These are phyloP conservation scores for Balaenoptera acutorostrata DNA, from an alignment of 2,113 vertebrate genomes.

Conservation along the genomic window DNA sequence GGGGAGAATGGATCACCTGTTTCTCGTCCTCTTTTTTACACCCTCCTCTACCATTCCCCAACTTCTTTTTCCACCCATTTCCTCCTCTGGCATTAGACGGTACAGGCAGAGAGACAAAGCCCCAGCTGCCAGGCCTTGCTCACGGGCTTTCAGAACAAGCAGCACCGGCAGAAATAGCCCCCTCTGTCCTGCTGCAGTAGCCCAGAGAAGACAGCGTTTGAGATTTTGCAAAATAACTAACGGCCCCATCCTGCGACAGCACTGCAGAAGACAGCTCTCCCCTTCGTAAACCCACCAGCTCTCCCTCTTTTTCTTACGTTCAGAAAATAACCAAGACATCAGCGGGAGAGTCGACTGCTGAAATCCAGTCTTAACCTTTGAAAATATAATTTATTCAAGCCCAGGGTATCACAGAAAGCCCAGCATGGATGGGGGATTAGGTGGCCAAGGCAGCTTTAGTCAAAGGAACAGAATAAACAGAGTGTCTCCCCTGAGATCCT, in stretches of 20 bases:
- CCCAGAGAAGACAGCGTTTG: background rate
- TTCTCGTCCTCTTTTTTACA: background rate
- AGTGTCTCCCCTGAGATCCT: background rate
- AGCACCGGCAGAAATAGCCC: background rate
- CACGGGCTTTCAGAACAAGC: background rate
- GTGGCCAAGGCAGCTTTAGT: constrained; percentile 71
- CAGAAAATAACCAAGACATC: constrained; percentile 75
- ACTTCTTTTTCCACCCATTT: background rate
- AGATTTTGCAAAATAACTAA: background rate
- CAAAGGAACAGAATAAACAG: constrained; percentile 58
- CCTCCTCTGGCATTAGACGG: background rate
- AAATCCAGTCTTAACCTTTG: constrained; percentile 79
- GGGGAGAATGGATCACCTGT: background rate
- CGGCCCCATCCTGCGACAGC: background rate
- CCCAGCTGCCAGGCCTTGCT: background rate
- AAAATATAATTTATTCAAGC: constrained; percentile 79
- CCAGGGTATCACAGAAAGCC: constrained; percentile 73
- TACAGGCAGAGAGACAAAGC: background rate
- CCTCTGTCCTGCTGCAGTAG: background rate
- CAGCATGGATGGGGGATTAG: constrained; percentile 59
- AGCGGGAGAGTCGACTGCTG: constrained; percentile 69
- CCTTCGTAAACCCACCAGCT: background rate
- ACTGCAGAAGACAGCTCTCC: background rate
- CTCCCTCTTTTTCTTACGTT: background rate
- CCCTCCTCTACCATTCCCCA: background rate